Base-by-base conservation (phyloP, 2,113 vertebrate genomes). In the Psephotus haematonotus region DNA sequence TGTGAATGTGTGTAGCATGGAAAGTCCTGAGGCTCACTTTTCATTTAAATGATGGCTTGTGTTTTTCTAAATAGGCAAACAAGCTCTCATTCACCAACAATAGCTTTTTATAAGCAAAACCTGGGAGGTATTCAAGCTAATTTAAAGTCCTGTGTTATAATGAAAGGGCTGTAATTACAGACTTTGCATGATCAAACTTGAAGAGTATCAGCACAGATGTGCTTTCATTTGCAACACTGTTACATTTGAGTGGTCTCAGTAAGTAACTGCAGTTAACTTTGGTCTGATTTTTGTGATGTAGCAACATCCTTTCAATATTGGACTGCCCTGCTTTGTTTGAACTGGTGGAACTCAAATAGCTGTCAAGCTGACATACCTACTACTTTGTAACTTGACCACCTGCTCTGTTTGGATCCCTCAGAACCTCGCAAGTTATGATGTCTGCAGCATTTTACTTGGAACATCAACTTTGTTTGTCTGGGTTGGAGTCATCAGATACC, bases 391-490 rank as follows among this genome's bases (percentile, higher is more conserved):
- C 43, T 82, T 92, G 52, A 76, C 86, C 33, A 74, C 44, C 43
- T 68, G 23, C 59, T 80, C 69, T 97, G 52, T 76, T 75, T 93
- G 86, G 28, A 57, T 97, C 92, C 92, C 78, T 84, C 82, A 99
- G 99, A 99, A 98, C 94, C 97, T 99, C 81, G 98, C 99, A 63
- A 99, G 98, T 91, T 99, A 99, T 2, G 99, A 99, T 13, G 98
- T 99, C 91, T 99, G 99, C 98, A 99, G 99, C 85, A 99, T 99
- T 97, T 98, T 99, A 80, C 98, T 99, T 64, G 99, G 99, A 69
- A 99, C 99, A 0, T 99, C 99, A 11, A 99, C 99, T 1, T 97
- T 99, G 28, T 88, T 99, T 86, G 99, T 99, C 84, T 99, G 99
- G 99, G 99, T 99, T 19, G 98, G 99, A 9, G 99, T 99, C 81